A percentile compares a stretch with the other conserved stretches of the same genome.
Evolutionary conservation across 2,888 invertebrate genomes (phyloP).

Genomic region (Aphidoletes aphidimyza): DNA sequence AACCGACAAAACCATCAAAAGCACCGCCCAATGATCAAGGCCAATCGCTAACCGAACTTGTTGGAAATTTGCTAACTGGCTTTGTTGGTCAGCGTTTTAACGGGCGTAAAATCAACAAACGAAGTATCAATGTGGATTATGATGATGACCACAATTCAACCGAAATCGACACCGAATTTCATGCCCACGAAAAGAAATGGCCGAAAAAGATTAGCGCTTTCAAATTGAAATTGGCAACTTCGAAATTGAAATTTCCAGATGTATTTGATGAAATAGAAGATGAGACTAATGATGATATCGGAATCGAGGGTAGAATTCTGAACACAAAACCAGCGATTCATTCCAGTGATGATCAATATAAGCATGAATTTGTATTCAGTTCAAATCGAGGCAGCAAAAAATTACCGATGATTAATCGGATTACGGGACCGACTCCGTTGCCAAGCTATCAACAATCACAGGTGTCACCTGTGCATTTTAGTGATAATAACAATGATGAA

Average conservation of each 20-base stretch:
- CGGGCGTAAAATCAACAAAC: constrained; percentile 56
- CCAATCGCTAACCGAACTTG: constrained; percentile 54
- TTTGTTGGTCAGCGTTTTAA: constrained; percentile 57
- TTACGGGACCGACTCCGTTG: background rate
- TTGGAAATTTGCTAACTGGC: constrained; percentile 58
- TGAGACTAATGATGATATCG: constrained; percentile 58
- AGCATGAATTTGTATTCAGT: background rate
- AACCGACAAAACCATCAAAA: constrained; percentile 23
- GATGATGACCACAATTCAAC: constrained; percentile 57
- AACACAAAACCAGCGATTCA: constrained; percentile 57
- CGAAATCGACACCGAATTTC: constrained; percentile 62
- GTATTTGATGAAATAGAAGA: constrained; percentile 55
- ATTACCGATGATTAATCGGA: background rate
- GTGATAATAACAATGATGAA: background rate
- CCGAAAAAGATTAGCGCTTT: constrained; percentile 46
- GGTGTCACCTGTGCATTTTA: background rate
- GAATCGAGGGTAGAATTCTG: constrained; percentile 58
- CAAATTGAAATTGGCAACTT: background rate
- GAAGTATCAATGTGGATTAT: constrained; percentile 57
- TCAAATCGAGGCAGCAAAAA: constrained; percentile 17
- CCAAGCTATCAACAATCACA: too few species aligned
- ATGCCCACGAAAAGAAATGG: constrained; percentile 65
- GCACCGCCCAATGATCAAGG: constrained; percentile 43
- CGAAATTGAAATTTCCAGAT: constrained; percentile 1
- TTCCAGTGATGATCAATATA: constrained; percentile 53